phyloP scores from a whole-genome alignment of 2,113 vertebrate species.

The Nansenia antarctica region DNA sequence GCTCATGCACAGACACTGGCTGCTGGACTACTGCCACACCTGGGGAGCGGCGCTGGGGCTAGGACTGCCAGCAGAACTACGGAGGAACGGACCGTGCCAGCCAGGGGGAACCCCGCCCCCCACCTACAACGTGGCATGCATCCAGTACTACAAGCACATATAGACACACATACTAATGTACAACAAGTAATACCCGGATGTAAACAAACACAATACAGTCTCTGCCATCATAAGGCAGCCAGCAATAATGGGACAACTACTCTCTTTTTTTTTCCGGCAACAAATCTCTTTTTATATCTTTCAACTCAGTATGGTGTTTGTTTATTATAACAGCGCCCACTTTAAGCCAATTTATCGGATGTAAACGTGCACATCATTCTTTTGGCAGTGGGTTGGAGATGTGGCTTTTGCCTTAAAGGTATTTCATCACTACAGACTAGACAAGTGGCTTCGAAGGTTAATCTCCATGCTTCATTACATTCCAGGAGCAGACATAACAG shows the following conservation, averaged over 20 bases:
- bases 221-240: slow-evolving; percentile 40
- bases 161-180: slow-evolving; percentile 20
- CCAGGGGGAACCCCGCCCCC: slow-evolving; percentile 35
- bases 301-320: slow-evolving; percentile 42
- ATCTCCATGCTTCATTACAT: slow-evolving; percentile 66
- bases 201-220: slow-evolving; percentile 17
- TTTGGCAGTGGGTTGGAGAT: slow-evolving; percentile 22
- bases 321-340: slow-evolving; percentile 44
- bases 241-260: slow-evolving; percentile 67
- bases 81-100: slow-evolving; percentile 28
- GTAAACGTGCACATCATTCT: slow-evolving; percentile 8
- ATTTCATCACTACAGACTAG: slow-evolving; percentile 12
- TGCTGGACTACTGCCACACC: too few species aligned
- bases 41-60: slow-evolving; percentile 10
- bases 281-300: slow-evolving; percentile 52
- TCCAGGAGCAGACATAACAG: slow-evolving; percentile 69
- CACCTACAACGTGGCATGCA: slow-evolving; percentile 46
- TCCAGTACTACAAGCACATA: slow-evolving; percentile 54
- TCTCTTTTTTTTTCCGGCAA: slow-evolving; percentile 18
- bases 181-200: slow-evolving; percentile 10
- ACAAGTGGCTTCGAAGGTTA: slow-evolving; percentile 28
- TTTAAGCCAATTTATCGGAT: slow-evolving; percentile 23
- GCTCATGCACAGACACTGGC: background rate
- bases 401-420: slow-evolving; percentile 14
- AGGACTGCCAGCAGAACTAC: slow-evolving; percentile 15